Evolutionary conservation across 2,888 invertebrate genomes (phyloP), one percentile per base, ranked within the genome.

Genomic region (Euplagia quadripunctaria): DNA sequence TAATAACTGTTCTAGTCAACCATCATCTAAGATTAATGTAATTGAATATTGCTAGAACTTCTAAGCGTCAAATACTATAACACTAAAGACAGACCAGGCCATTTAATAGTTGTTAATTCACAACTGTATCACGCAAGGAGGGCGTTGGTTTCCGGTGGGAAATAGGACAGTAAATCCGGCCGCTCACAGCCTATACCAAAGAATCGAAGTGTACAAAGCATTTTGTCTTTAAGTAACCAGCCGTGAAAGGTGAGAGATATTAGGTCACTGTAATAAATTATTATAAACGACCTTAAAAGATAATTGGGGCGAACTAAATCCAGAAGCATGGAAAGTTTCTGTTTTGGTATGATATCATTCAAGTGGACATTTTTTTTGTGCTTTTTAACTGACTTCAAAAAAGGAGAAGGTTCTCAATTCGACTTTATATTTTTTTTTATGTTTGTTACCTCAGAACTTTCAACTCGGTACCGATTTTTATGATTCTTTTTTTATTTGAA

Each of bases 131-230:
- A 70, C 67, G 65, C 75, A 76, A 68, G 65, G 75, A 42, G 73
- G 82, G 82, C 78, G 71, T 69, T 75, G 52, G 75, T 70, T 76
- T 81, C 84, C 80, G 79, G 9, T 68, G 55, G 52, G 63, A 72
- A 72, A 66, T 75, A 71, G 75, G 31, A 75, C 71, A 71, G 12
- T 41, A 31, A 65, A 65, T 75, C 69, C 69, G 75, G 68, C 43
- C 68, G 41, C 51, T 61, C 17, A 31, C 46, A 31, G 64, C 41
- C 68, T 68, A 41, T 64, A 31, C 49, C 55, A 55, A 74, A 73
- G 65, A 70, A 74, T 71, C 58, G 65, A 72, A 69, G 64, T 65
- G 41, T 43, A 74, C 58, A 58, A 71, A 68, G 61, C 69, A 69
- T 75, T 71, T 69, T 69, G 58, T 63, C 55, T 61, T 64, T 41